These are phyloP conservation scores for Aethina tumida DNA, from an alignment of 1,140 invertebrate species.

Conservation along the genomic window DNA sequence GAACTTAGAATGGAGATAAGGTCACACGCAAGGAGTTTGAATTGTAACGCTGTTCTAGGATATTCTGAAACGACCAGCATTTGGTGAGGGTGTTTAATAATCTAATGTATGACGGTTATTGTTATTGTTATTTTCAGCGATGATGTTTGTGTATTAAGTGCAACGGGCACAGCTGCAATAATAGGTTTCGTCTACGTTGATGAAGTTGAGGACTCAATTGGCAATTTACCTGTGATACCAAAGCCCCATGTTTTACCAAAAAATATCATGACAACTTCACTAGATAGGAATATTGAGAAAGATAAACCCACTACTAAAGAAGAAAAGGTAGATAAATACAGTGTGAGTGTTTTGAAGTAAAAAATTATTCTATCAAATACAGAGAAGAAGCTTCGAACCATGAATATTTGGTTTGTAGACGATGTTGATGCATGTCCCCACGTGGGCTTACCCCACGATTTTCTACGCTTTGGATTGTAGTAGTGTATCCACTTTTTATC, in stretches of 20 bases:
- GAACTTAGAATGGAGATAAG: slow-evolving; percentile 89
- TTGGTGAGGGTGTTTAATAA: slow-evolving; percentile 47
- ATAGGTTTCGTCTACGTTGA: slow-evolving; percentile 50
- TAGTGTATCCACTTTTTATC: too few relatives aligned
- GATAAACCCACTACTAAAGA: slow-evolving; percentile 2
- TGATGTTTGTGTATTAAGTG: slow-evolving; percentile 89
- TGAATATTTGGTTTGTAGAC: too few relatives aligned
- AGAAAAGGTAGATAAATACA: neutral
- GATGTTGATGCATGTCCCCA: too few relatives aligned
- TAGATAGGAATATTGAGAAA: neutral
- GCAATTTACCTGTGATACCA: too few relatives aligned
- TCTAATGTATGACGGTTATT: slow-evolving; percentile 1
- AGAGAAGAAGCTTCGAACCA: too few relatives aligned
- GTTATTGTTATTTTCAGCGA: slow-evolving; percentile 51
- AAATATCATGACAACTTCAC: slow-evolving; percentile 3
- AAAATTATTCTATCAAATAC: too few relatives aligned
- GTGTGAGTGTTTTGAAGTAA: too few relatives aligned
- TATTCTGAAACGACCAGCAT: slow-evolving; percentile 86
- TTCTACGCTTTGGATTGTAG: too few relatives aligned
- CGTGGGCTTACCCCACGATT: too few relatives aligned
- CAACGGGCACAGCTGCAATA: slow-evolving; percentile 85
- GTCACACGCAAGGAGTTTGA: slow-evolving; percentile 79
- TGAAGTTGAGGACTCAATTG: slow-evolving; percentile 18
- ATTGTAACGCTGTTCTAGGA: slow-evolving; percentile 89
- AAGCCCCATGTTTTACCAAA: too few relatives aligned